phyloP scores from a whole-genome alignment of 2,113 vertebrate species.

The Gambusia affinis region DNA sequence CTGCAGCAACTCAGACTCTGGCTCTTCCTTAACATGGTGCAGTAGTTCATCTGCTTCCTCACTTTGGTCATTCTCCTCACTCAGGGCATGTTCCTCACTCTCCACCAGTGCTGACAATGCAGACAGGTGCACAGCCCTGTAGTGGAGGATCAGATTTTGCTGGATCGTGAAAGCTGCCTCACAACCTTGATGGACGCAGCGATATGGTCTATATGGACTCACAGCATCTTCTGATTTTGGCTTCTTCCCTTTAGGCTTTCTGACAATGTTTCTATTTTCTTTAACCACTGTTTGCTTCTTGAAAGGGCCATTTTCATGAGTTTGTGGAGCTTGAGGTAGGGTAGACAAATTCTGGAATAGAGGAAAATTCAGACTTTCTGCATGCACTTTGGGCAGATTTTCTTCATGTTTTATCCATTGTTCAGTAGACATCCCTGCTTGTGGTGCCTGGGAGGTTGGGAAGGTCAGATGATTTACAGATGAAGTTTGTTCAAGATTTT shows the following conservation, averaged over 20 bases:
- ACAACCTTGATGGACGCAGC: slow-evolving; percentile 94
- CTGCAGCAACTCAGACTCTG: slow-evolving; percentile 65
- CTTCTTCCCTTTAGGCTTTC: slow-evolving; percentile 85
- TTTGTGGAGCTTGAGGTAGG: neutral
- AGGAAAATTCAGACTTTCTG: slow-evolving; percentile 1
- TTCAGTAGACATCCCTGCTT: slow-evolving; percentile 7
- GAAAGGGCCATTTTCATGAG: slow-evolving; percentile 27
- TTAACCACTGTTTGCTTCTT: slow-evolving; percentile 39
- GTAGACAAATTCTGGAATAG: slow-evolving; percentile 11
- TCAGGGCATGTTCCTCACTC: slow-evolving; percentile 85
- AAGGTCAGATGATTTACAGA: slow-evolving; percentile 11
- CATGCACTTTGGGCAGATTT: neutral
- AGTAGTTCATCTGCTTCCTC: slow-evolving; percentile 70
- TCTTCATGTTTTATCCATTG: slow-evolving; percentile 39
- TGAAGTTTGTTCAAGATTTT: slow-evolving; percentile 6
- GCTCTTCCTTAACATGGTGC: slow-evolving; percentile 80
- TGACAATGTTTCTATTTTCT: slow-evolving; percentile 51
- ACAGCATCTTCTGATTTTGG: slow-evolving; percentile 73
- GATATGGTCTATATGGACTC: slow-evolving; percentile 90
- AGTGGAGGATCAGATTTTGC: slow-evolving; percentile 96
- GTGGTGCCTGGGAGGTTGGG: neutral
- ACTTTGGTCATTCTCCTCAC: slow-evolving; percentile 72
- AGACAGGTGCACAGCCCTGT: slow-evolving; percentile 93
- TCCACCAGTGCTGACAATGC: slow-evolving; percentile 85
- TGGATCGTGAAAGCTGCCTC: slow-evolving; percentile 95